Conservation (phyloP, 2,113 vertebrate genomes). For the Calyptommatus sinebrachiatus region DNA sequence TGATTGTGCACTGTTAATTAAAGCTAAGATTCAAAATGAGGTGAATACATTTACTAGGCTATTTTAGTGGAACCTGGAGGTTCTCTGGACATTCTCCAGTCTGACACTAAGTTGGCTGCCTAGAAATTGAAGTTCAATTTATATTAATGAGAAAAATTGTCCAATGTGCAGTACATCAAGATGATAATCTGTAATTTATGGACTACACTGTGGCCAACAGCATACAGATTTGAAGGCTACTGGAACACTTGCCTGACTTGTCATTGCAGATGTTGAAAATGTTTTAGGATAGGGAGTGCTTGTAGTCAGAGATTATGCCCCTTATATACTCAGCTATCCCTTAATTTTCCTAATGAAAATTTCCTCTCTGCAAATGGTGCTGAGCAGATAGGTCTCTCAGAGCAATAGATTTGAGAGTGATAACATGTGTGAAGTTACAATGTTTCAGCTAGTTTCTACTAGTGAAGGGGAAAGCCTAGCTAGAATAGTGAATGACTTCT, state of each 20-base stretch:
- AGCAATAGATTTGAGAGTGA: too few relatives aligned
- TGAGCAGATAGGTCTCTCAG: too few relatives aligned
- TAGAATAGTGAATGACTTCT: too few relatives aligned
- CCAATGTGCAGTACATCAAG: constrained; percentile 30
- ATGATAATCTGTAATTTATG: constrained; percentile 15
- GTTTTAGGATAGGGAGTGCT: background rate
- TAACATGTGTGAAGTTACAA: too few relatives aligned
- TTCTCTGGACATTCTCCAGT: constrained; percentile 12
- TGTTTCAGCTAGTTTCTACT: too few relatives aligned
- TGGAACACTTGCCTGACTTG: constrained; percentile 8
- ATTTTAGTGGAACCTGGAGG: background rate
- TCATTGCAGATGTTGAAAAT: background rate
- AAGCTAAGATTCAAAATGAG: background rate
- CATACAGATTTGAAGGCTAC: constrained; percentile 2
- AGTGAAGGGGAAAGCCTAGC: too few relatives aligned
- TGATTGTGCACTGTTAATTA: constrained; percentile 1
- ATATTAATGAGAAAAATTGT: constrained; percentile 44
- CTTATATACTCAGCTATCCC: background rate
- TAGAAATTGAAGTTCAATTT: constrained; percentile 39
- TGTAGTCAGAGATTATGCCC: background rate
- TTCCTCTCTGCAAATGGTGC: too few relatives aligned
- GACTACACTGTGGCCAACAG: background rate
- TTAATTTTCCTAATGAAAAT: constrained; percentile 1
- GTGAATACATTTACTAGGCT: background rate
- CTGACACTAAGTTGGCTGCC: constrained; percentile 23